Base-by-base conservation (phyloP, 1,140 invertebrate species). In the Caenorhabditis remanei region DNA sequence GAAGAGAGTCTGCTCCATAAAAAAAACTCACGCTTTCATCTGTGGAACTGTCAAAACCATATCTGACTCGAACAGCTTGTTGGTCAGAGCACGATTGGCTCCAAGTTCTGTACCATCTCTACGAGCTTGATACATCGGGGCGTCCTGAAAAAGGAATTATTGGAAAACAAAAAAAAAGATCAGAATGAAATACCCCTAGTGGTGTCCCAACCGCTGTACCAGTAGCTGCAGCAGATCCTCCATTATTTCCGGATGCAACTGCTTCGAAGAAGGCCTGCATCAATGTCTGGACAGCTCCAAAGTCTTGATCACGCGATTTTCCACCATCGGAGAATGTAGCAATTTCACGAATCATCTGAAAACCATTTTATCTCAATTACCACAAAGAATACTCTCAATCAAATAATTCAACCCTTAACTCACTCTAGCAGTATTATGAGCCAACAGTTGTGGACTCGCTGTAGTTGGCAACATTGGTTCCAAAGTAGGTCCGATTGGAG, bases 11-110 rank as follows among this genome's bases (percentile, higher is more conserved):
- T 32, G 32, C 32, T 32, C 13, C 13, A 13, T 88, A 16, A 43
- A 82, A n/a, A 24, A 13, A 46, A 55, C 71, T 86, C 24, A 88
- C 87, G 79, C 86, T 48, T 89, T 88, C 85, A 89, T 89, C 50
- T 89, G 89, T n/a, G 53, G 41, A 16, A 88, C 88, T 5, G 89
- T 89, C 43, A 89, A 53, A 6, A 89, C 89, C 56, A 89, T 89
- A 61, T 89, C 89, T 2, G 75, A 84, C 53, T 89, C 89, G 86
- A 89, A 89, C 11, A 89, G 86, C 9, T 85, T 65, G 24, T 87
- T 85, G 32, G 87, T 67, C 41, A 89, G 48, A 5, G 84, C 53
- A 24, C 88, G 75, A 67, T 89, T 89, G 0, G 85, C 53, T 32
- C 89, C 86, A 8, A 87, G 46, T 83, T 89, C 89, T 7, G 85